Percentiles rank a stretch among this genome's conserved stretches.
These are phyloP conservation scores for Clarias laeviceps DNA, from an alignment of 2,797 vertebrate genomes.

Conservation along the genomic window DNA sequence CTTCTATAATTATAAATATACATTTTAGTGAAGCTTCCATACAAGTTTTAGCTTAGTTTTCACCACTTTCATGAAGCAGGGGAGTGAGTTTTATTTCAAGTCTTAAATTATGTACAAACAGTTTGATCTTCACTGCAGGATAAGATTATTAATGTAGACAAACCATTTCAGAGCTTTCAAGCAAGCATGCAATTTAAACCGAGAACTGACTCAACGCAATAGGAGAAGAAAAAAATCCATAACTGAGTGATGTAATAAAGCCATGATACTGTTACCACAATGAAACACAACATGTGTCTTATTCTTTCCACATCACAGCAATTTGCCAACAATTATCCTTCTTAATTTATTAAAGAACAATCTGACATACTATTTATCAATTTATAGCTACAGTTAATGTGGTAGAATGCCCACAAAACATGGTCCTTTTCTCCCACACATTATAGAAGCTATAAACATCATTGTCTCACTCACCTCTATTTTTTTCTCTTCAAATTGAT, in stretches of 20 bases:
- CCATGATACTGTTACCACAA: not conserved
- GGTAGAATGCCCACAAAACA: not conserved
- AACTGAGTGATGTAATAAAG: constrained; percentile 11
- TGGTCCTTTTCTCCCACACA: not conserved
- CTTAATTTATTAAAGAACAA: not conserved
- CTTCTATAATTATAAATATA: not conserved
- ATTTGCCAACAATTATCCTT: not conserved
- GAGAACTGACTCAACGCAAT: not conserved
- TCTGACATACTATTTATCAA: not conserved
- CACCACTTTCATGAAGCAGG: not conserved
- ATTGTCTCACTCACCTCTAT: not conserved
- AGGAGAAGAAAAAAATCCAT: not conserved
- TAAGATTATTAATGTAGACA: not conserved
- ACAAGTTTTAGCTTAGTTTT: not conserved
- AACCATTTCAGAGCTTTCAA: no score
- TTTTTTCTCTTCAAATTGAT: not conserved
- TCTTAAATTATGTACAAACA: not conserved
- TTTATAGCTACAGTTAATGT: not conserved
- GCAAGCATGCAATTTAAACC: not conserved
- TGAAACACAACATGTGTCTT: not conserved
- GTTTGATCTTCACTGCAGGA: not conserved
- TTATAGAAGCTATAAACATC: not conserved
- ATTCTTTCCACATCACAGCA: not conserved
- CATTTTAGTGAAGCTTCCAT: not conserved
- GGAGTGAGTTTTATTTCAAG: not conserved